phyloP scores from a whole-genome alignment of 2,797 vertebrate genomes.

The Triplophysa bombifrons region DNA sequence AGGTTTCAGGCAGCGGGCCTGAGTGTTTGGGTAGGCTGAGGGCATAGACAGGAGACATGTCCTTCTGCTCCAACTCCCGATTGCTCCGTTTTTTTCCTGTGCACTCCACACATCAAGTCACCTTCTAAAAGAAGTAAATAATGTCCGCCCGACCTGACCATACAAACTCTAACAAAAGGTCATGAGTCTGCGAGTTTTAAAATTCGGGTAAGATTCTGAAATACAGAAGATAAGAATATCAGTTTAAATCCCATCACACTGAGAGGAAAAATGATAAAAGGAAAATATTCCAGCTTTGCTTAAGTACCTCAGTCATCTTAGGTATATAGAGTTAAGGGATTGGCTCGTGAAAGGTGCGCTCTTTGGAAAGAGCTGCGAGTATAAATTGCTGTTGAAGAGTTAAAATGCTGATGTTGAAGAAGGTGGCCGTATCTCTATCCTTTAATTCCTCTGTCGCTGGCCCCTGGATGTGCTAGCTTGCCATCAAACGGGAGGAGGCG shows the following conservation, averaged over 20 bases:
- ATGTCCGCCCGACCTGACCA: not conserved
- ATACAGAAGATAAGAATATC: not conserved
- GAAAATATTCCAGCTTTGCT: constrained; percentile 40
- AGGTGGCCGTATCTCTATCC: constrained; percentile 30
- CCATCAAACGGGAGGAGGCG: constrained; percentile 30
- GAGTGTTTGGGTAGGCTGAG: constrained; percentile 34
- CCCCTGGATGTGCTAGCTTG: constrained; percentile 36
- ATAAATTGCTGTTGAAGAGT: constrained; percentile 24
- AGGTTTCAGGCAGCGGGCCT: constrained; percentile 5
- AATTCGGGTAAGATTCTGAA: constrained; percentile 17
- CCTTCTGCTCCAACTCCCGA: constrained; percentile 44
- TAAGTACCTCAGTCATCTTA: constrained; percentile 42
- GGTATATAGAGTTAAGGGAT: constrained; percentile 17
- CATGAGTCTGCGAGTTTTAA: constrained; percentile 19
- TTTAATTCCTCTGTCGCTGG: constrained; percentile 26
- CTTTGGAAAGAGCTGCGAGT: constrained; percentile 31
- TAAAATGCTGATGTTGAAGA: constrained; percentile 38
- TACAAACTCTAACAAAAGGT: constrained; percentile 15
- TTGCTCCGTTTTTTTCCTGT: constrained; percentile 66
- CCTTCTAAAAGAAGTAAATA: constrained; percentile 60
- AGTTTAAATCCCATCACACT: too few species aligned
- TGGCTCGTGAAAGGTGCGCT: constrained; percentile 17
- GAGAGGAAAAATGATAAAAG: constrained; percentile 22
- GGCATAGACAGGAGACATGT: constrained; percentile 42
- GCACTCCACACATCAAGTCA: constrained; percentile 67